Base-by-base conservation (phyloP, 1,140 invertebrate species). In the Oryctes rhinoceros region DNA sequence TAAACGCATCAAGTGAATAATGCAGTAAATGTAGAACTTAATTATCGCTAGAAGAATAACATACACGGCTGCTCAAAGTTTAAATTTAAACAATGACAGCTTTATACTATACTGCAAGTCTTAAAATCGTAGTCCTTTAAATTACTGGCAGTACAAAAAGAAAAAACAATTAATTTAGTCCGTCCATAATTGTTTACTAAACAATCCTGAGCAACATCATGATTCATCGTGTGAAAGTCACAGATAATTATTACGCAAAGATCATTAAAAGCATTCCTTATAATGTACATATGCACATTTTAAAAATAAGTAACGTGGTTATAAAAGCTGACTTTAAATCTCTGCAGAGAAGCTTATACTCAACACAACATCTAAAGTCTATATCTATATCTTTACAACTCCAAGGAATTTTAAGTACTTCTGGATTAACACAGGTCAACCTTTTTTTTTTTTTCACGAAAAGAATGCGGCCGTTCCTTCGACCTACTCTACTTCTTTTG, bases 371-470 rank as follows among this genome's bases (percentile, higher is more conserved):
- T 24, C 65, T 15, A 62, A 0, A 62, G 5, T 62, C 4, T n/a
- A n/a, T n/a, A n/a, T n/a, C n/a, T 35, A 35, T 71, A 71, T 71
- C 65, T 71, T 71, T 11, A 71, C 65, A 71, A 24, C 18, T 24
- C 13, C 11, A 24, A 35, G 65, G 65, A 71, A 71, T 71, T 30
- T 71, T 71, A 71, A 71, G 65, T 71, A 15, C 6, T 71, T 3
- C 7, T 71, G 24, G 24, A 35, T 71, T 71, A 71, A 71, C 20
- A 24, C 65, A 71, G 65, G 65, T 71, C 65, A 71, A 71, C 65
- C 20, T 62, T 62, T 62, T 71, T 62, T 62, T 62, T 71, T 71
- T 71, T 67, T 71, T 35, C 15, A 71, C 24, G 65, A 71, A 71
- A 71, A 71, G 65, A 71, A 71, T 71, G 65, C 65, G 20, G 1